Evolutionary conservation across 2,797 vertebrate species (phyloP), one percentile per base, ranked within the genome.

Genomic region (Lepus oiostolus): DNA sequence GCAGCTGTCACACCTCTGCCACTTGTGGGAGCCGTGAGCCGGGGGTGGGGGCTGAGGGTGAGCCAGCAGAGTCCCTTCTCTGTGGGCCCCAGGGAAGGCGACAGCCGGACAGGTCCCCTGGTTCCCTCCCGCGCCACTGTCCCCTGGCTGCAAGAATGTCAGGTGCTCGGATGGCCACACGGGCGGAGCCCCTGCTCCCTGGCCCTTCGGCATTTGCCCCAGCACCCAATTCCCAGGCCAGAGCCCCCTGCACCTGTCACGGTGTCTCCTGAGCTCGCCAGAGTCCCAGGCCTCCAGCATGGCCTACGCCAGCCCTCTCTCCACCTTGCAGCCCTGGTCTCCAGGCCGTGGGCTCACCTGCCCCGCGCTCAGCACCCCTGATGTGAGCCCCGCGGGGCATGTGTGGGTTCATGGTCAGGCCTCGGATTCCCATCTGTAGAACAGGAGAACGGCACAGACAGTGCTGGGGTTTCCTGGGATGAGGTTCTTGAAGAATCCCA

Each of bases 241-340:
- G 0, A 0, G 0, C 35, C 12, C 42, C 35, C 16, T 47, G 19
- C 17, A 26, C 42, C 19, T 38, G 1, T n/a, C 42, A 11, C 47
- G n/a, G 28, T 16, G 26, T 76, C 60, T 62, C n/a, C 81, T 71
- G 81, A 80, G 7, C 16, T 3, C 2, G 4, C 47, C 63, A 4
- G 30, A 21, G 13, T 30, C 38, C 35, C 35, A 12, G 50, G 30
- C 14, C 26, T 54, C 32, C 13, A 32, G 42, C 35, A 13, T 50
- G 19, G 22, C 52, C 35, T 2, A 1, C 2, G 58, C 26, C 19
- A 0, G 22, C 32, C 38, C 86, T 74, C 65, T 68, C 35, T 82
- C 85, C 10, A 7, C 47, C 67, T 32, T 38, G 21, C 35, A 30
- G 0, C 26, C 52, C 54, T 16, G 1, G 7, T 21, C 58, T 16